phyloP scores from a whole-genome alignment of 2,888 invertebrate genomes.

The Helicoverpa assulta region DNA sequence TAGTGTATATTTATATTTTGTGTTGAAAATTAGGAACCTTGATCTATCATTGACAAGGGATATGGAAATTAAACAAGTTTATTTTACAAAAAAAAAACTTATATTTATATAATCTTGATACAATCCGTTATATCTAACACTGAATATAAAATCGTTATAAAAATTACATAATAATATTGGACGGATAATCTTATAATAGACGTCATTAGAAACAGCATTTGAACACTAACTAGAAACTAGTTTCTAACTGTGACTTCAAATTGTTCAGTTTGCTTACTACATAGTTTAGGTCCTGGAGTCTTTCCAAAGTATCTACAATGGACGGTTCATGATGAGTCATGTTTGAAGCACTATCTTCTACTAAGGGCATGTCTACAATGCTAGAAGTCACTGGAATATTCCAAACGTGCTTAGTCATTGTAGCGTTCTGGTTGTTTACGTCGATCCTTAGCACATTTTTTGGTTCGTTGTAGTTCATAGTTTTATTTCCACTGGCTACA shows the following conservation, averaged over 20 bases:
- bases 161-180: constrained; percentile 25
- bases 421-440: constrained; percentile 69
- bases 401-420: constrained; percentile 72
- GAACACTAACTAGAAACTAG: constrained; percentile 73
- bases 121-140: constrained; percentile 1
- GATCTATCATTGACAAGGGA: background rate
- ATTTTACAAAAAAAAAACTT: constrained; percentile 10
- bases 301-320: constrained; percentile 81
- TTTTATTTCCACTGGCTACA: constrained; percentile 11
- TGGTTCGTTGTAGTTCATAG: constrained; percentile 24
- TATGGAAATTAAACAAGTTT: background rate
- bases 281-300: constrained; percentile 84
- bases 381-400: constrained; percentile 74
- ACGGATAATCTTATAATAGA: constrained; percentile 19
- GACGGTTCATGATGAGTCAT: constrained; percentile 72
- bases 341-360: constrained; percentile 68
- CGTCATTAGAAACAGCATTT: background rate
- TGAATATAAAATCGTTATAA: constrained; percentile 21
- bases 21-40: too few relatives aligned
- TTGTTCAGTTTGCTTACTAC: constrained; percentile 82
- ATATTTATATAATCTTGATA: constrained; percentile 29
- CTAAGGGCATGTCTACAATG: constrained; percentile 62
- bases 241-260: constrained; percentile 80
- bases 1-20: too few relatives aligned
- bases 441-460: constrained; percentile 68